Evolutionary conservation across 2,113 vertebrate species (phyloP).

Genomic region (Nyctereutes procyonoides): DNA sequence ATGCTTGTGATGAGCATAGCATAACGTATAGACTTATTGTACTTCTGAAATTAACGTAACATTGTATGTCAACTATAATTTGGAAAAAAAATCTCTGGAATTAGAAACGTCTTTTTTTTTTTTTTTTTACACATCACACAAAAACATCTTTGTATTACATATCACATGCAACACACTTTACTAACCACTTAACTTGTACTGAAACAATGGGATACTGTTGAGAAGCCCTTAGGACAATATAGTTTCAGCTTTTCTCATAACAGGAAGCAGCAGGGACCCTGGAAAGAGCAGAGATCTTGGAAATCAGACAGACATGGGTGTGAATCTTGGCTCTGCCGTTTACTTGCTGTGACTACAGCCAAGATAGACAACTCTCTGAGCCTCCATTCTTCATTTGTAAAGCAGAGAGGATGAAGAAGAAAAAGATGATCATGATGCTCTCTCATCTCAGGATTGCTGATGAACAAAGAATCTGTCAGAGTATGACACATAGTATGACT

Average conservation of each 20-base stretch:
- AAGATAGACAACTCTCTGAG: not conserved
- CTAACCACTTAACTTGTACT: not conserved
- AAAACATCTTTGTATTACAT: not conserved
- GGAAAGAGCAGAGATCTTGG: not conserved
- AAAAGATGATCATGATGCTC: rapidly evolving
- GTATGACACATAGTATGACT: not conserved
- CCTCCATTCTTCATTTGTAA: not conserved
- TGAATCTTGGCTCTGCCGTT: not conserved
- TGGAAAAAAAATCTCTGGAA: not conserved
- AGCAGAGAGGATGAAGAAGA: not conserved
- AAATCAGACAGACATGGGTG: not conserved
- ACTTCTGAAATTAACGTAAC: not conserved
- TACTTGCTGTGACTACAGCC: not conserved
- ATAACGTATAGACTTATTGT: not conserved
- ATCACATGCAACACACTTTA: not conserved
- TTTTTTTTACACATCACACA: not conserved
- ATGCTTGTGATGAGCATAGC: not conserved
- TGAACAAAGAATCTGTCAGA: not conserved
- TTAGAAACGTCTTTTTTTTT: not conserved
- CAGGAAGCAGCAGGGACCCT: not conserved
- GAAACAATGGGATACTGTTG: not conserved
- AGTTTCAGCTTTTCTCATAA: not conserved
- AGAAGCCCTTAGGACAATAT: not conserved
- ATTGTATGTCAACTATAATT: not conserved
- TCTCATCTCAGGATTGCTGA: not conserved